A percentile compares a stretch with the other conserved stretches of the same genome.
Conservation (phyloP, 2,797 vertebrate species). For the Sebastes itinus region DNA sequence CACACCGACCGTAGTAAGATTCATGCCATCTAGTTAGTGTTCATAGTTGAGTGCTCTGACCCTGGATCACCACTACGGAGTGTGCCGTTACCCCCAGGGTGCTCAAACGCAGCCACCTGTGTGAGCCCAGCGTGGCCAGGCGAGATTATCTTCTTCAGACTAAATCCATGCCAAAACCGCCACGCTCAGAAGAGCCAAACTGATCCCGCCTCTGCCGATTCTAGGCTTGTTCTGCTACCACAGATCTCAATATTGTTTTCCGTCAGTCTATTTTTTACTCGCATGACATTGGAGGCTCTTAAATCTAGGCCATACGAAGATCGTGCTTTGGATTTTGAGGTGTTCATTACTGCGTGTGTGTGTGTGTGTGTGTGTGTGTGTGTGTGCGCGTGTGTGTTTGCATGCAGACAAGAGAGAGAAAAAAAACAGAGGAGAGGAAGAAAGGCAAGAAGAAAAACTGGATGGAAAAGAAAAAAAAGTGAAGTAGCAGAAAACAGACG, state of each 20-base stretch:
- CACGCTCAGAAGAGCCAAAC: constrained; percentile 24
- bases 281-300: constrained; percentile 66
- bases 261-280: constrained; percentile 63
- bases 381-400: neutral
- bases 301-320: constrained; percentile 74
- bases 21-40: neutral
- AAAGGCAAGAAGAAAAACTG: neutral
- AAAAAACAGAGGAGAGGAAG: constrained; percentile 4
- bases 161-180: constrained; percentile 52
- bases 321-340: constrained; percentile 76
- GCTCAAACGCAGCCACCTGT: constrained; percentile 53
- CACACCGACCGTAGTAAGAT: neutral
- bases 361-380: constrained; percentile 1
- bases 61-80: constrained; percentile 31
- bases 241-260: constrained; percentile 65
- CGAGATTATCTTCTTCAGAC: constrained; percentile 57
- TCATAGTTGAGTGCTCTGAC: constrained; percentile 23
- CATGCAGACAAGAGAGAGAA: constrained; percentile 2
- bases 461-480: constrained; percentile 15
- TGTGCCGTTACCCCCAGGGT: constrained; percentile 30
- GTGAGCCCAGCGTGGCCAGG: constrained; percentile 37
- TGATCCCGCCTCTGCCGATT: constrained; percentile 38
- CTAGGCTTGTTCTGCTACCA: constrained; percentile 46
- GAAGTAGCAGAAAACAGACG: constrained; percentile 8
- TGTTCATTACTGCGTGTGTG: constrained; percentile 60